Evolutionary conservation across 2,888 invertebrate species (phyloP), one percentile per base, ranked within the genome.

Genomic region (Balanococcus diminutus): DNA sequence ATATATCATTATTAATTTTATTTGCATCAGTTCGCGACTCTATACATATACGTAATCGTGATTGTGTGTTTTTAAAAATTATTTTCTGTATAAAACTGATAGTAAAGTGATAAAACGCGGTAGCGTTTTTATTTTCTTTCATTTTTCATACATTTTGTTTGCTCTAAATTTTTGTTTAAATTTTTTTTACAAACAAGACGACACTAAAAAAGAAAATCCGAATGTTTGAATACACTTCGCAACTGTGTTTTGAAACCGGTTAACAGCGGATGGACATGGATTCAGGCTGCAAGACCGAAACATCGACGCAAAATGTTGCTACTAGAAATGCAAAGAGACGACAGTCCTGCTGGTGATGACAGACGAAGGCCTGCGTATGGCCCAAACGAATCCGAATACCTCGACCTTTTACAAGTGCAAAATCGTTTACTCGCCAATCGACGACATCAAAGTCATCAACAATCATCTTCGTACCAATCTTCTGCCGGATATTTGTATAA

Each of bases 311-410:
- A 82, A 82, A 86, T 86, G 86, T 31, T 86, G 86, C 82, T 86
- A 31, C 56, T 86, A 86, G 86, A 86, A 72, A 86, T 86, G 86
- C 86, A 86, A 86, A 82, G 86, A 82, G 82, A 82, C 36, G 86
- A 86, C 86, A 86, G 61, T 82, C 36, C 82, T 82, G 81, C 72
- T 61, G 86, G 72, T 82, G 82, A 86, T 67, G 82, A 82, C 72
- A 82, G 72, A 42, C 61, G 86, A 82, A 86, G 86, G 86, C 86
- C 81, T 22, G 32, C 81, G 61, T 56, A 75, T 75, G 86, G 86
- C 81, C 56, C 42, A 16, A 81, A 51, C 36, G 81, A 86, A 72
- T 81, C 81, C 11, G 86, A 86, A 81, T 86, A 82, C 82, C 28
- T 86, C 28, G 86, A 86, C 82, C 82, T 86, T 22, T 61, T 81